These are phyloP conservation scores for Channa maculata DNA, from an alignment of 2,113 vertebrate species.

Conservation along the genomic window DNA sequence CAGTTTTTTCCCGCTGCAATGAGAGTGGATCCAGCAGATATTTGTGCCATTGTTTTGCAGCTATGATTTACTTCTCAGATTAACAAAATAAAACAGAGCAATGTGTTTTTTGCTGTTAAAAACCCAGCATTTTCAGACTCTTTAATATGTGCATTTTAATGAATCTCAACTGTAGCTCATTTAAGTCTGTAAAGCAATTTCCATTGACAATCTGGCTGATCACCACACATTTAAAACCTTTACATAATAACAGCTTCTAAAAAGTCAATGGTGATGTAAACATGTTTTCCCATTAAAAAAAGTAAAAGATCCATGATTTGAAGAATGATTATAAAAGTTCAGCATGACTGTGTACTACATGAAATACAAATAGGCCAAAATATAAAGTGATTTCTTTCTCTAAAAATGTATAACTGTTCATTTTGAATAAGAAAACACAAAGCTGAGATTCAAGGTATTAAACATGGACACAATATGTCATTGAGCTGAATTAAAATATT, in stretches of 20 bases:
- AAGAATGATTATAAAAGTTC: constrained; percentile 33
- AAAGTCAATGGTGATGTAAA: constrained; percentile 64
- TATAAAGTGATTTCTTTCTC: not conserved
- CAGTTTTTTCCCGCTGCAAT: constrained; percentile 28
- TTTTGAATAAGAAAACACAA: constrained; percentile 31
- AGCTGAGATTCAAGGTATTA: constrained; percentile 40
- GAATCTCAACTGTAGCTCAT: constrained; percentile 44
- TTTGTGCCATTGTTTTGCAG: constrained; percentile 32
- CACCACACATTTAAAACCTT: constrained; percentile 34
- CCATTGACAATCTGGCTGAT: not conserved
- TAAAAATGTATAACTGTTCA: constrained; percentile 6
- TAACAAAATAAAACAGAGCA: constrained; percentile 35
- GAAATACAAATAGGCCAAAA: constrained; percentile 37
- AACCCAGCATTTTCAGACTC: constrained; percentile 45
- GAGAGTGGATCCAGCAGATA: constrained; percentile 47
- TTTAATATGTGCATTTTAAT: constrained; percentile 42
- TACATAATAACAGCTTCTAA: constrained; percentile 35
- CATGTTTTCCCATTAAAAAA: constrained; percentile 48
- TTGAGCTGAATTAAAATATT: constrained; percentile 24
- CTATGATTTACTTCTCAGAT: constrained; percentile 50
- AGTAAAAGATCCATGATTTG: constrained; percentile 32
- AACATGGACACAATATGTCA: constrained; percentile 34
- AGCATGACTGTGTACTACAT: constrained; percentile 46
- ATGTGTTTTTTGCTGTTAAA: constrained; percentile 35
- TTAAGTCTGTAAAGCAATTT: constrained; percentile 34